These are phyloP conservation scores for Eciton burchellii DNA, from an alignment of 1,140 invertebrate species.

Conservation along the genomic window DNA sequence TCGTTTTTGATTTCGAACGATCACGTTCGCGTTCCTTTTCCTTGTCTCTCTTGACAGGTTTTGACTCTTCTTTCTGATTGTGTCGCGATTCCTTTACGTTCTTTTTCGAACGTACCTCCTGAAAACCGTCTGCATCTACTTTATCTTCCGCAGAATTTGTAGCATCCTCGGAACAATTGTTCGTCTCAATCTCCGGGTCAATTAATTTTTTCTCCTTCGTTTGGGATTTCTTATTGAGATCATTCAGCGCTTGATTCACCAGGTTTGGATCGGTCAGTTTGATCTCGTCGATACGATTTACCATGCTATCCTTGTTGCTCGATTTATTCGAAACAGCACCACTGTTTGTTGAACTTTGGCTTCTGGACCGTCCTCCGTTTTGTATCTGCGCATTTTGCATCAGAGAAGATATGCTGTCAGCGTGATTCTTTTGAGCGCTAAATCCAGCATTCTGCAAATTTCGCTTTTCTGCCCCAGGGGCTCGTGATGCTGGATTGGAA, in stretches of 20 bases:
- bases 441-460: constrained; percentile 77
- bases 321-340: constrained; percentile 70
- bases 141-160: constrained; percentile 80
- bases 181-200: constrained; percentile 85
- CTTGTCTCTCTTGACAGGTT: constrained; percentile 81
- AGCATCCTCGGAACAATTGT: constrained; percentile 82
- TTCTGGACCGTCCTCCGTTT: constrained; percentile 79
- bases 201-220: constrained; percentile 78
- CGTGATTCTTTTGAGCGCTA: constrained; percentile 78
- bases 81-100: constrained; percentile 88
- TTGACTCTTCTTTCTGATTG: constrained; percentile 86
- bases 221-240: constrained; percentile 85
- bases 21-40: constrained; percentile 83
- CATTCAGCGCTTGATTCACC: constrained; percentile 87
- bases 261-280: constrained; percentile 87
- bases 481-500: constrained; percentile 76
- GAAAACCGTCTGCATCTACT: constrained; percentile 91
- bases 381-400: constrained; percentile 78
- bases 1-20: constrained; percentile 82
- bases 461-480: constrained; percentile 83
- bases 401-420: constrained; percentile 73
- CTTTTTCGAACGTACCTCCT: constrained; percentile 94
- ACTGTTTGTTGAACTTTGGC: constrained; percentile 74
- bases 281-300: constrained; percentile 87
- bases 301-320: constrained; percentile 82